A percentile compares a stretch with the other conserved stretches of the same genome.
Conservation (phyloP, 2,888 invertebrate genomes). For the Polydrusus cervinus region DNA sequence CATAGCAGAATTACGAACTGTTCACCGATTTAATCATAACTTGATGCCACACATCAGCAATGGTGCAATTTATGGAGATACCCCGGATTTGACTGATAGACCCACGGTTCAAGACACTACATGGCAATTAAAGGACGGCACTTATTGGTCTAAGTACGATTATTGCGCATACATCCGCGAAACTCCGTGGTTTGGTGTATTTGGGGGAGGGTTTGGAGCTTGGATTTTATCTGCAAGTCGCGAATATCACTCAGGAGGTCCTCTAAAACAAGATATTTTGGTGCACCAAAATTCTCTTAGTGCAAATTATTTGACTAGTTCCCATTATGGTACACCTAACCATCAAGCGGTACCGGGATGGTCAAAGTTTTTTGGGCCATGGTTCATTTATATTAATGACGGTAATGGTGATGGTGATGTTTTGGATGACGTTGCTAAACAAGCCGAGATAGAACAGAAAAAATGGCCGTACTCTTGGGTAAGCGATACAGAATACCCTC, state of each 20-base stretch:
- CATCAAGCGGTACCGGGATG: conserved; percentile 22
- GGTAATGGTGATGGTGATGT: conserved; percentile 19
- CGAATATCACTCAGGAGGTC: conserved; percentile 36
- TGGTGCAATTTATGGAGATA: conserved; percentile 19
- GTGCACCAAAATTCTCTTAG: conserved; percentile 28
- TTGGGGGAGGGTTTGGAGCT: conserved; percentile 30
- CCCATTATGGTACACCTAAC: conserved; percentile 22
- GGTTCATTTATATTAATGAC: conserved; percentile 27
- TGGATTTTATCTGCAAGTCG: conserved; percentile 27
- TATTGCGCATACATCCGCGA: conserved; percentile 28
- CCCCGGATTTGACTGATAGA: conserved; percentile 11
- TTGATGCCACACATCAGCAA: conserved; percentile 26
- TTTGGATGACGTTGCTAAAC: conserved; percentile 18
- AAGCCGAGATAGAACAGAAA: conserved; percentile 17
- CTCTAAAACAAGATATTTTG: conserved; percentile 35
- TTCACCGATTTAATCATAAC: conserved; percentile 14
- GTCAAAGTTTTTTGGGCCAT: conserved; percentile 34
- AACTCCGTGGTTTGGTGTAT: conserved; percentile 40
- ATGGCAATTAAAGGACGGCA: conserved; percentile 37
- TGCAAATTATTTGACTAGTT: conserved; percentile 34
- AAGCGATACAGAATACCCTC: conserved; percentile 24
- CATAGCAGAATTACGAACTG: conserved; percentile 31
- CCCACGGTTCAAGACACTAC: conserved; percentile 34
- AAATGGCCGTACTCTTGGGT: conserved; percentile 35
- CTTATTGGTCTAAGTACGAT: conserved; percentile 41